Percentiles rank a stretch among this genome's conserved stretches.
phyloP scores from a whole-genome alignment of 2,888 invertebrate species.

The Strigamia maritima region DNA sequence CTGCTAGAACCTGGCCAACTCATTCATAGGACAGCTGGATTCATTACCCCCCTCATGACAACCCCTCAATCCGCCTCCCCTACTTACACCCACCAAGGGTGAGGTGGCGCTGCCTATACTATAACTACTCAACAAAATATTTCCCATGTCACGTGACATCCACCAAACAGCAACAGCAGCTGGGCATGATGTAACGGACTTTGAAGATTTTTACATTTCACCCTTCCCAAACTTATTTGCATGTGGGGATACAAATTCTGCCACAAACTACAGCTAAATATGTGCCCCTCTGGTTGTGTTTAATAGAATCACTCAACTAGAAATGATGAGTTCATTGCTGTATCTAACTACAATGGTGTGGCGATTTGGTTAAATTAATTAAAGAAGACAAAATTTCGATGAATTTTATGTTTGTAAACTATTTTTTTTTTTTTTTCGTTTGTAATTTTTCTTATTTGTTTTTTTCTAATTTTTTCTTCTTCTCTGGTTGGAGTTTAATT shows the following conservation, averaged over 20 bases:
- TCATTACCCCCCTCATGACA: constrained; percentile 19
- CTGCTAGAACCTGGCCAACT: neutral
- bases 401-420: no score
- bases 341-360: no score
- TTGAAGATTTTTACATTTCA: neutral
- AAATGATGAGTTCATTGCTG: no score
- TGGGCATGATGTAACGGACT: neutral
- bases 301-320: no score
- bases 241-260: neutral
- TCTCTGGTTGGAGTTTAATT: neutral
- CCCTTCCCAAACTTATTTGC: neutral
- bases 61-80: neutral
- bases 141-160: neutral
- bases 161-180: neutral
- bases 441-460: no score
- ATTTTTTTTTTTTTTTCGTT: no score
- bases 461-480: no score
- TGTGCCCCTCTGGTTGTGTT: neutral
- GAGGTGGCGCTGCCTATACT: neutral
- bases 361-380: no score
- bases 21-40: constrained; percentile 8
- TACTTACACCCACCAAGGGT: neutral
- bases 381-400: no score
- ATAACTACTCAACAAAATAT: neutral
- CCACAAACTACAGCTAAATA: no score